phyloP scores from a whole-genome alignment of 2,113 vertebrate genomes.

The Serinus canaria region DNA sequence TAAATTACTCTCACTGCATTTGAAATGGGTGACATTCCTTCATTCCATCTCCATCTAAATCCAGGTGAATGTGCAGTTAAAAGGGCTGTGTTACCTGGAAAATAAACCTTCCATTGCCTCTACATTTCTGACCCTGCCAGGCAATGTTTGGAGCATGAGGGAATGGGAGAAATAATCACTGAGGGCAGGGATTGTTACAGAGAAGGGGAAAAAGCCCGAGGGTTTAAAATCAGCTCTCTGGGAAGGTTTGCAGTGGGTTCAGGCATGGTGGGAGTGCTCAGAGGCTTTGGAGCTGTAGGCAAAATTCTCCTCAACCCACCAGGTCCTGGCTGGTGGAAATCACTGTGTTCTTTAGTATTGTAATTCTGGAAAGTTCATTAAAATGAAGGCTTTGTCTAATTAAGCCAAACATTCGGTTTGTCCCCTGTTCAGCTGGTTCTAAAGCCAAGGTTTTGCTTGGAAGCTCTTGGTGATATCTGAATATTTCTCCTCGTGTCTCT shows the following conservation, averaged over 20 bases:
- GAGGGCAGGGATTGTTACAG: neutral
- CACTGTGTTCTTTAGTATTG: neutral
- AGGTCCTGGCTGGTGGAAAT: neutral
- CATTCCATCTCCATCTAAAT: neutral
- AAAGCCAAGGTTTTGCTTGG: neutral
- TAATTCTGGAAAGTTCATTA: neutral
- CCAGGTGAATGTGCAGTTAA: neutral
- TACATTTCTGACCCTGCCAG: neutral
- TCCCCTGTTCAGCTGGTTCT: neutral
- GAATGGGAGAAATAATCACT: neutral
- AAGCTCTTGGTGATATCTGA: neutral
- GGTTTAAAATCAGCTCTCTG: neutral
- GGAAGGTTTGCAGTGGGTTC: neutral
- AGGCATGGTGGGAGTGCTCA: neutral
- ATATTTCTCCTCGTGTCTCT: neutral
- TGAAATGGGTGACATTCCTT: neutral
- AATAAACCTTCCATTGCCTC: neutral
- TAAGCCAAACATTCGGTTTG: neutral
- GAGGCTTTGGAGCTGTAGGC: neutral
- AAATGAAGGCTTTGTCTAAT: constrained; percentile 1
- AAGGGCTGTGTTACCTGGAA: neutral
- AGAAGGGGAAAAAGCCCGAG: neutral
- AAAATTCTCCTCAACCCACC: neutral
- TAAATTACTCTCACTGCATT: neutral
- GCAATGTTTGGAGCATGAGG: neutral